Evolutionary conservation across 2,888 invertebrate genomes (phyloP), one percentile per base, ranked within the genome.

Genomic region (Julus scanicus): DNA sequence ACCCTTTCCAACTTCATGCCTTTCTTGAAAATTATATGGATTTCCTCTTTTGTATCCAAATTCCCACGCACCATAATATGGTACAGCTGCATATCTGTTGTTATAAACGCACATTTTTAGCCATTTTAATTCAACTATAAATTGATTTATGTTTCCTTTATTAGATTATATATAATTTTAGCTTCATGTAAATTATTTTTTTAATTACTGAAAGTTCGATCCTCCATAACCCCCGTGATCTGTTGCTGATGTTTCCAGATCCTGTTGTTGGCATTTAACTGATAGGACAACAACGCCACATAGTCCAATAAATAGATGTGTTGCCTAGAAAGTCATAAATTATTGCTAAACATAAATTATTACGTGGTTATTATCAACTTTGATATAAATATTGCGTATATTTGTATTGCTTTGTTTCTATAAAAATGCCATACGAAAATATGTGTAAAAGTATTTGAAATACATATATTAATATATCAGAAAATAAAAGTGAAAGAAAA

Each of bases 41-140:
- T 95, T 95, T 91, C 95, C 95, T 92, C 94, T 93, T 90, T 94
- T 94, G 92, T 95, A 95, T 89, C 95, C 95, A 91, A 94, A 94
- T 92, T 95, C 95, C 93, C 94, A 95, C 92, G 95, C 94, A 92
- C 95, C 95, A 91, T 95, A 94, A 88, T 94, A 94, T 87, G 95
- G 95, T 89, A 94, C 94, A 92, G 95, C 94, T 92, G 94, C 94
- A 93, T 95, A 95, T 94, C 95, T 95, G n/a, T 57, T 39, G 5
- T 29, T 86, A 40, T 17, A 29, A 17, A 11, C 0, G 29, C 29
- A 29, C 29, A 86, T 20, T 9, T 86, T 13, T n/a, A 37, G 39
- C 48, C 44, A 37, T 20, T 86, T 48, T n/a, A 84, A 84, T 29
- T 29, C 29, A 29, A 29, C 1, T 29, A 29, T 29, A 29, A 29